These are phyloP conservation scores for Scolanthus callimorphus DNA, from an alignment of 92 coral and sea anemone genomes.

Conservation along the genomic window DNA sequence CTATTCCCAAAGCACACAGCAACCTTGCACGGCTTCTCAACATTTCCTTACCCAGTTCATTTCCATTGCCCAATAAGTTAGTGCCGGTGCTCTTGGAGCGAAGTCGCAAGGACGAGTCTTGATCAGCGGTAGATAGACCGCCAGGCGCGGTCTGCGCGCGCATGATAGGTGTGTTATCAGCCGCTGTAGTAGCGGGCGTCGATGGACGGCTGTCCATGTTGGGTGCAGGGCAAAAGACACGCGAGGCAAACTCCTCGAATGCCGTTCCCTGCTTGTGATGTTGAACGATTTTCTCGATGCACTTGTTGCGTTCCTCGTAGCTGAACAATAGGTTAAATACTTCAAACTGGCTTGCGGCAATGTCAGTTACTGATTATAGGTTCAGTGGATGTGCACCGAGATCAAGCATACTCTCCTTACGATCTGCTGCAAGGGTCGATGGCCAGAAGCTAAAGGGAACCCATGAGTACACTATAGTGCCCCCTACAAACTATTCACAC, in stretches of 20 bases:
- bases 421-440: too few relatives aligned
- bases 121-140: constrained; percentile 21
- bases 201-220: constrained; percentile 63
- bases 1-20: too few relatives aligned
- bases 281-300: constrained; percentile 76
- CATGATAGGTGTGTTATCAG: constrained; percentile 21
- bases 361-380: too few relatives aligned
- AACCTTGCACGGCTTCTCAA: too few relatives aligned
- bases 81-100: constrained; percentile 85
- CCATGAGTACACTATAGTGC: too few relatives aligned
- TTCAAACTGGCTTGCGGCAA: too few relatives aligned
- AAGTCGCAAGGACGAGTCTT: constrained; percentile 41
- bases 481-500: too few relatives aligned
- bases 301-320: constrained; percentile 87
- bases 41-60: constrained; percentile 37
- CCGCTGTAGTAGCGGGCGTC: constrained; percentile 55
- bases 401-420: too few relatives aligned
- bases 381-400: too few relatives aligned
- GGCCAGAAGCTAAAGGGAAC: too few relatives aligned
- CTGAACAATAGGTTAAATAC: too few relatives aligned
- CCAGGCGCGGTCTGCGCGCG: constrained; percentile 62
- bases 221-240: constrained; percentile 86
- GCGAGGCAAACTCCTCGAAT: constrained; percentile 88
- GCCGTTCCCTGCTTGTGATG: constrained; percentile 81
- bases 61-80: constrained; percentile 25